phyloP scores from a whole-genome alignment of 1,140 invertebrate species.

The Nebria ingens region DNA sequence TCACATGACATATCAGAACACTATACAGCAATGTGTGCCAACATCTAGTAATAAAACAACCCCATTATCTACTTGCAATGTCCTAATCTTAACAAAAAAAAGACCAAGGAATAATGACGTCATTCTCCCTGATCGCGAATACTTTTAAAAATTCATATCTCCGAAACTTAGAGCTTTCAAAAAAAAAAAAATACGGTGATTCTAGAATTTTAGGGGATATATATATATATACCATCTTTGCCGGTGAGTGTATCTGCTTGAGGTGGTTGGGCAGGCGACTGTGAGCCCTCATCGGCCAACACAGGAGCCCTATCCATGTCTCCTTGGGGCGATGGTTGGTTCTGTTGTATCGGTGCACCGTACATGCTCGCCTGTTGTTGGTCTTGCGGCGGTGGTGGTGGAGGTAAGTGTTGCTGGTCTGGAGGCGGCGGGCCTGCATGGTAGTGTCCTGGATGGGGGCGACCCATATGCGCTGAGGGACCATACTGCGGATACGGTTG shows the following conservation, averaged over 20 bases:
- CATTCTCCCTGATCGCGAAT: no score
- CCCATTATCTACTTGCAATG: no score
- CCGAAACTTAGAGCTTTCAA: no score
- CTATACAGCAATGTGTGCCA: no score
- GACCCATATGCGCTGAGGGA: slow-evolving; percentile 41
- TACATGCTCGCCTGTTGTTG: not conserved
- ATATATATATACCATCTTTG: not conserved
- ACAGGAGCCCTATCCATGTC: not conserved
- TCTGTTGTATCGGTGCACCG: not conserved
- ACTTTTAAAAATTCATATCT: no score
- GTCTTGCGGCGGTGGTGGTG: not conserved
- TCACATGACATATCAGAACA: no score
- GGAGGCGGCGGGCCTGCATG: slow-evolving; percentile 23
- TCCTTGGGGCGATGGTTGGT: not conserved
- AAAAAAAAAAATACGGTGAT: no score
- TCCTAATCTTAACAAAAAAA: no score
- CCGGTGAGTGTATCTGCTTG: no score
- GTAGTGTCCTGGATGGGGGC: slow-evolving; percentile 40
- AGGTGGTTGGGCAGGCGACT: not conserved
- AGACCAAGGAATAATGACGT: no score
- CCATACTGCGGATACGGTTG: slow-evolving; percentile 48
- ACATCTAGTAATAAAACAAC: no score
- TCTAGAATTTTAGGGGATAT: no score
- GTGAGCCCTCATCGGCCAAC: not conserved
- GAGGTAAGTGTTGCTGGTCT: slow-evolving; percentile 14